Evolutionary conservation across 2,113 vertebrate species (phyloP), one percentile per base, ranked within the genome.

Genomic region (Falcunculus frontatus): DNA sequence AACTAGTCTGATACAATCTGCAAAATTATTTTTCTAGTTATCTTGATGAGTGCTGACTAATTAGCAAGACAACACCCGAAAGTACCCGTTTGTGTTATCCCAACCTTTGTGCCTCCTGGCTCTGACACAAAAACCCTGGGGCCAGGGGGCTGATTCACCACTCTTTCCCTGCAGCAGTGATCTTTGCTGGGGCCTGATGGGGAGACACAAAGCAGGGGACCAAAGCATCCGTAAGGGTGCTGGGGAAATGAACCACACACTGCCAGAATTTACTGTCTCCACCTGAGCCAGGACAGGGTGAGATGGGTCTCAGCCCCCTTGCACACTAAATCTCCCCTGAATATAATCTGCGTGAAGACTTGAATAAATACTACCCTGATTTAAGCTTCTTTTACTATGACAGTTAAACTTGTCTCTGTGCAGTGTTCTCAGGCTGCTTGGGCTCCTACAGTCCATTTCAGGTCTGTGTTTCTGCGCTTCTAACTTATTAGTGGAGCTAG

Each of bases 91-190:
- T 46, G 47, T 64, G 44, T 13, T 23, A 11, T 15, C 41, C 59
- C 57, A 39, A 0, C 3, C 39, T 41, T 37, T 7, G 14, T 6
- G n/a, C 41, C 10, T 4, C 41, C 46, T 0, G 1, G 33, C 53
- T 80, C 55, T 5, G 6, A 33, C 2, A 35, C 15, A 35, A 8
- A 6, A 8, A 6, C 50, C 57, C 60, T 6, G 47, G 60, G 52
- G 10, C 41, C 44, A 1, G 37, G 19, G 13, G 39, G 22, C 30
- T n/a, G 50, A 35, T 65, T 8, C 41, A 16, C 6, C 44, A 35
- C 39, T 55, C 42, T 1, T 26, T 42, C 29, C 60, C 70, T 13
- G 26, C n/a, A 53, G 42, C 52, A 41, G 39, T 0, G 1, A 13
- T 33, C 26, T 41, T 46, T 50, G 30, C 65, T 70, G 41, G 20